These are phyloP conservation scores for Ranitomeya variabilis DNA, from an alignment of 2,113 vertebrate species.

Conservation along the genomic window DNA sequence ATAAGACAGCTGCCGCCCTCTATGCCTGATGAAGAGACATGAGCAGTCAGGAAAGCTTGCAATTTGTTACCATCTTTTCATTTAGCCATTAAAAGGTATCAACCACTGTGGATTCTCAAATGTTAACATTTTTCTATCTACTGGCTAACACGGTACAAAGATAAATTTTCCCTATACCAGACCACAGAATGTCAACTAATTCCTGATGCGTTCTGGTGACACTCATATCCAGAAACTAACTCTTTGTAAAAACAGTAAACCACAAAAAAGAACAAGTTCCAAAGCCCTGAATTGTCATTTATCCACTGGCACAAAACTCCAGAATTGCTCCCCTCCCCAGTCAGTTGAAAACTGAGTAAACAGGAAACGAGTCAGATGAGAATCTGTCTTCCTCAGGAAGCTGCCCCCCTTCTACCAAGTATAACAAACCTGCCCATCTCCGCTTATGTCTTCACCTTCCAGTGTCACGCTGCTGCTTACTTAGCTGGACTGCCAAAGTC, in stretches of 20 bases:
- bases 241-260: neutral
- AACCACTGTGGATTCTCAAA: no score
- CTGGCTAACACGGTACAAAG: no score
- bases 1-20: no score
- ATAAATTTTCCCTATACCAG: neutral
- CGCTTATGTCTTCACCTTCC: neutral
- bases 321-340: conserved; percentile 35
- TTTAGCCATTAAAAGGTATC: no score
- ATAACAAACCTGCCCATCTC: conserved; percentile 25
- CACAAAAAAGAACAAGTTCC: neutral
- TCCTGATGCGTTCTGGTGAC: neutral
- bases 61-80: no score
- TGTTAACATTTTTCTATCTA: no score
- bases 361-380: conserved; percentile 57
- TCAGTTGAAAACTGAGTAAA: conserved; percentile 57
- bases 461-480: accelerated
- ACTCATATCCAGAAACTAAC: neutral
- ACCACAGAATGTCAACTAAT: neutral
- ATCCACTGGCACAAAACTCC: neutral
- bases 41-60: no score
- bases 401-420: conserved; percentile 21
- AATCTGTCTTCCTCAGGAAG: conserved; percentile 57
- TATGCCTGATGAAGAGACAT: no score
- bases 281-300: neutral
- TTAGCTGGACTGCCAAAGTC: neutral